A percentile compares a stretch with the other conserved stretches of the same genome.
Conservation (phyloP, 2,888 invertebrate genomes). For the Gastracanthus pulcherrimus region DNA sequence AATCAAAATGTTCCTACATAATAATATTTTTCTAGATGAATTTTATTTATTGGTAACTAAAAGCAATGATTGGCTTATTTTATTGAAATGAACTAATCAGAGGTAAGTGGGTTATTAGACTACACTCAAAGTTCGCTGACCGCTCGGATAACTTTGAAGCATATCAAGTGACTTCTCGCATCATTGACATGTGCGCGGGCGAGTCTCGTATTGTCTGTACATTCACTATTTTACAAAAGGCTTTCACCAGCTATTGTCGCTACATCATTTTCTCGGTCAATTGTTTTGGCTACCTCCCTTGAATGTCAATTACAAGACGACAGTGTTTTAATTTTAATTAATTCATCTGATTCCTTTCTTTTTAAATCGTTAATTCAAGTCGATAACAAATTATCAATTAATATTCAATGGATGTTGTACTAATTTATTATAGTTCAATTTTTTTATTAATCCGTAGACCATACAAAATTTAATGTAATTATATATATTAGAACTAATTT, state of each 20-base stretch:
- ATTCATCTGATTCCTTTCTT: not conserved
- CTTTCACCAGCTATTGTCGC: slow-evolving; percentile 31
- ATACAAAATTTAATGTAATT: too few species aligned
- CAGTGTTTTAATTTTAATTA: slow-evolving; percentile 13
- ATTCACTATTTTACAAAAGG: slow-evolving; percentile 2
- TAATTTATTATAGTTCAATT: too few species aligned
- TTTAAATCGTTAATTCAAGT: not conserved
- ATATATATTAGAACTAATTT: too few species aligned
- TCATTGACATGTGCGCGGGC: slow-evolving; percentile 12
- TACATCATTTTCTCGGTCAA: slow-evolving; percentile 17
- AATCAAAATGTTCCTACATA: too few species aligned
- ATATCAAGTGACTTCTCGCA: slow-evolving; percentile 47
- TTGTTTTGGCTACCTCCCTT: not conserved
- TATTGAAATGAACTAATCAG: slow-evolving; percentile 29
- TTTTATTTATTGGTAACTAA: not conserved
- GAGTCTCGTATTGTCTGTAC: slow-evolving; percentile 29
- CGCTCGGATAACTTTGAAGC: not conserved
- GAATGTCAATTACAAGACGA: slow-evolving; percentile 14
- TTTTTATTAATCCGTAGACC: too few species aligned
- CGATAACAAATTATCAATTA: too few species aligned
- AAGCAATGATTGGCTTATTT: not conserved
- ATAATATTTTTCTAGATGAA: not conserved
- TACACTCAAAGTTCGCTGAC: slow-evolving; percentile 22
- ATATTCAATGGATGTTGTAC: too few species aligned
- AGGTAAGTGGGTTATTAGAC: slow-evolving; percentile 51